phyloP scores from a whole-genome alignment of 2,797 vertebrate genomes.

The Scolopax rusticola region DNA sequence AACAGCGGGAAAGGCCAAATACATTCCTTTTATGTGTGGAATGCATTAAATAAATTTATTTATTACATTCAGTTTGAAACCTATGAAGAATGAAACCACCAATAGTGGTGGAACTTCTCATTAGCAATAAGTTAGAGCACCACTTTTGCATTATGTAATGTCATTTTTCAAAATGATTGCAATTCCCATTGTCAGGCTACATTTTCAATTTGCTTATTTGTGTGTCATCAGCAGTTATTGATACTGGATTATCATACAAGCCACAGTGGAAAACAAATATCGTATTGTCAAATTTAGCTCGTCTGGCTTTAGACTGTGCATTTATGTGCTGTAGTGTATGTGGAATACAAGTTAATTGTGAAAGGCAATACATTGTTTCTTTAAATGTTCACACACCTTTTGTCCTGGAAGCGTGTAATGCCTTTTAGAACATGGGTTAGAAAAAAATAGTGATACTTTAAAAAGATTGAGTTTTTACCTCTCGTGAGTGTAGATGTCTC shows the following conservation, averaged over 20 bases:
- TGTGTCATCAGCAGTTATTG: neutral
- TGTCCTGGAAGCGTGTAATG: neutral
- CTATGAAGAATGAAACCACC: neutral
- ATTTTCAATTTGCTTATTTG: neutral
- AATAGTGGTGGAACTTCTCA: neutral
- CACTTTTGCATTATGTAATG: neutral
- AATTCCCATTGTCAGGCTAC: neutral
- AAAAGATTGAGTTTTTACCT: neutral
- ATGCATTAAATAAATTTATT: neutral
- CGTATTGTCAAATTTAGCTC: neutral
- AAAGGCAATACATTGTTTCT: neutral
- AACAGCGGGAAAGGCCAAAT: neutral
- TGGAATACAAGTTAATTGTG: neutral
- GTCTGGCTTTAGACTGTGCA: neutral
- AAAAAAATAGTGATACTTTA: neutral
- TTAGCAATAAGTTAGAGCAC: neutral
- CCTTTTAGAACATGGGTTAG: neutral
- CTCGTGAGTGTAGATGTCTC: neutral
- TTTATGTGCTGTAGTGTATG: neutral
- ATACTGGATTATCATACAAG: neutral
- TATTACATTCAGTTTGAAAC: neutral
- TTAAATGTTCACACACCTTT: neutral
- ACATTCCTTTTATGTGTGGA: neutral
- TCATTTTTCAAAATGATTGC: fast-evolving
- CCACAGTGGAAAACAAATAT: neutral